A percentile compares a stretch with the other conserved stretches of the same genome.
phyloP scores from a whole-genome alignment of 2,888 invertebrate species.

The Chloroclysta siterata region DNA sequence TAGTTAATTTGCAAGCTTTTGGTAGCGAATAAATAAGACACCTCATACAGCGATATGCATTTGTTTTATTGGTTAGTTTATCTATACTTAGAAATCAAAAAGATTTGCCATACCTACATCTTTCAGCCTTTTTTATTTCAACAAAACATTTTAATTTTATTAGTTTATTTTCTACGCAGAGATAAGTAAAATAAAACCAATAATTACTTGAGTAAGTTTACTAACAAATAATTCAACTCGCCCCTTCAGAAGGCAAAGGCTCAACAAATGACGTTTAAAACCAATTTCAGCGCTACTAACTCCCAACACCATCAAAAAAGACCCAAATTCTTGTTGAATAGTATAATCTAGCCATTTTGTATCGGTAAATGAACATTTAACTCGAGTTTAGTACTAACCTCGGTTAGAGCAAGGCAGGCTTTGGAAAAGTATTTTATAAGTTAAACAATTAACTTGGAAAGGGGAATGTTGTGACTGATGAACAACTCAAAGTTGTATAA shows the following conservation, averaged over 20 bases:
- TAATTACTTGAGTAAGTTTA: background rate
- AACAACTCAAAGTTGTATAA: slow-evolving; percentile 33
- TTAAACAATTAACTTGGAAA: slow-evolving; percentile 34
- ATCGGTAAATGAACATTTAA: background rate
- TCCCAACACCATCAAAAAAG: background rate
- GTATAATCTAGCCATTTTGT: background rate
- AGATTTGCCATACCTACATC: no score
- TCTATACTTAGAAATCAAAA: no score
- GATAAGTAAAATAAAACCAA: no score
- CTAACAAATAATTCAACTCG: background rate
- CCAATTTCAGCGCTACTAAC: background rate
- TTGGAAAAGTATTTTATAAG: slow-evolving; percentile 29
- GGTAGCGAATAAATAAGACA: background rate
- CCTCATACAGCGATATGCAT: no score
- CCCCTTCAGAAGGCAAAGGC: background rate
- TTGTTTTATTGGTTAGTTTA: no score
- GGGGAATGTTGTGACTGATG: slow-evolving; percentile 24
- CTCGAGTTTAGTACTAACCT: background rate
- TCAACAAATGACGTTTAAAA: background rate
- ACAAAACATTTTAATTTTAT: no score
- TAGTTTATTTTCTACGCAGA: no score
- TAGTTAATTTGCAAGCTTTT: slow-evolving; percentile 1
- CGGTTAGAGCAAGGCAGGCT: background rate
- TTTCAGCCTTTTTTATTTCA: no score
- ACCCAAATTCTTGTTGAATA: background rate